A percentile compares a stretch with the other conserved stretches of the same genome.
These are phyloP conservation scores for Pogoniulus pusillus DNA, from an alignment of 2,797 vertebrate genomes.

Conservation along the genomic window DNA sequence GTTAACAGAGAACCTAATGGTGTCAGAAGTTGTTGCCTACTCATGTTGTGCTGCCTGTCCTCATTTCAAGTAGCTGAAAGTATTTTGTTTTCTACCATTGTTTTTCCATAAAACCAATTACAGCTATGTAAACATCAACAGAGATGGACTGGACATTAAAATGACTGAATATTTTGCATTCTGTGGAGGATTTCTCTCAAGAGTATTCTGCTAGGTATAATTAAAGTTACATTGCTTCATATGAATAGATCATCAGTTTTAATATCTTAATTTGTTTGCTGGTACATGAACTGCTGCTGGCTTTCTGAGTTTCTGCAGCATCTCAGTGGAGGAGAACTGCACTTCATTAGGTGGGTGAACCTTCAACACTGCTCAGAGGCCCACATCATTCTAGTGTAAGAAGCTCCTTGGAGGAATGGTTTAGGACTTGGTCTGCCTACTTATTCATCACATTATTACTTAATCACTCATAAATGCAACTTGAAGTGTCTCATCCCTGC, in stretches of 20 bases:
- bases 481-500: background rate
- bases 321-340: background rate
- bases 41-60: background rate
- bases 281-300: background rate
- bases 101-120: background rate
- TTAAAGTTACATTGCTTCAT: background rate
- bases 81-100: background rate
- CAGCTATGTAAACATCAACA: background rate
- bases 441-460: background rate
- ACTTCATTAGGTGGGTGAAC: background rate
- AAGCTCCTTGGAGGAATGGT: background rate
- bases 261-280: background rate
- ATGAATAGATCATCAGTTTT: background rate
- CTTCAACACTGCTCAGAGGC: background rate
- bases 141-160: background rate
- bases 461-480: background rate
- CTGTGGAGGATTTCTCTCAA: background rate
- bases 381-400: background rate
- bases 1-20: background rate
- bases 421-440: background rate
- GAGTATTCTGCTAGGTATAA: background rate
- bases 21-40: background rate
- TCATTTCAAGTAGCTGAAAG: background rate
- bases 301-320: background rate
- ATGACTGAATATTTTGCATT: background rate